phyloP scores from a whole-genome alignment of 2,113 vertebrate species.

The Osmerus eperlanus region DNA sequence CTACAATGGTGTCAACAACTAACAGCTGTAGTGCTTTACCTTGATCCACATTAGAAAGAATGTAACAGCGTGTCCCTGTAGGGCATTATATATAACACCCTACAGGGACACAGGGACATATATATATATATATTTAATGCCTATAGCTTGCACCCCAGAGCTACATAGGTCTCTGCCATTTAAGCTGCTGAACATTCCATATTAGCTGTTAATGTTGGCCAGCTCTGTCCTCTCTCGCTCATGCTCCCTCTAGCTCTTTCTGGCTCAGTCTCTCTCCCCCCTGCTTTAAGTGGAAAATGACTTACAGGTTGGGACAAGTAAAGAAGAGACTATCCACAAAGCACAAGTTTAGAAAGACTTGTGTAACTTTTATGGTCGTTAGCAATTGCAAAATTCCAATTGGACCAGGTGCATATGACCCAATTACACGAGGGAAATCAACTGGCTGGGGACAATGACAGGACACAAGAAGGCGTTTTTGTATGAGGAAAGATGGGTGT shows the following conservation, averaged over 20 bases:
- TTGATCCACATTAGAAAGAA: not conserved
- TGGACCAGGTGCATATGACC: too few species aligned
- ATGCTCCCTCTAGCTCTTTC: not conserved
- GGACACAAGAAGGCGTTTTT: not conserved
- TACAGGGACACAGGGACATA: not conserved
- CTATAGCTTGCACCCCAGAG: conserved; percentile 4
- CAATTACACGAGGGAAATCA: not conserved
- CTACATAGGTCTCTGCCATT: conserved; percentile 22
- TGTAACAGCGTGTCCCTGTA: not conserved
- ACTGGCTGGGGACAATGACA: not conserved
- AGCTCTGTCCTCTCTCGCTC: conserved; percentile 10
- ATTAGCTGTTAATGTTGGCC: conserved; percentile 40
- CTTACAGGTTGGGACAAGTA: conserved; percentile 51
- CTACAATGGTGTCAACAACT: too few species aligned
- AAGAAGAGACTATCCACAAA: conserved; percentile 13
- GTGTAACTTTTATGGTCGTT: not conserved
- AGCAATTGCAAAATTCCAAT: too few species aligned
- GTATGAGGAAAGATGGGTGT: conserved; percentile 4
- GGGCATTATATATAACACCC: not conserved
- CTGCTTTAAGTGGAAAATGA: conserved; percentile 38
- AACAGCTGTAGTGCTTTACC: too few species aligned
- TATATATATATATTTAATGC: too few species aligned
- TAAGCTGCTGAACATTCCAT: conserved; percentile 46
- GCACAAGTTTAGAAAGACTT: conserved; percentile 13
- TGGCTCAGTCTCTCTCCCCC: not conserved